phyloP scores from a whole-genome alignment of 2,888 invertebrate species.

The Cenopis cana region DNA sequence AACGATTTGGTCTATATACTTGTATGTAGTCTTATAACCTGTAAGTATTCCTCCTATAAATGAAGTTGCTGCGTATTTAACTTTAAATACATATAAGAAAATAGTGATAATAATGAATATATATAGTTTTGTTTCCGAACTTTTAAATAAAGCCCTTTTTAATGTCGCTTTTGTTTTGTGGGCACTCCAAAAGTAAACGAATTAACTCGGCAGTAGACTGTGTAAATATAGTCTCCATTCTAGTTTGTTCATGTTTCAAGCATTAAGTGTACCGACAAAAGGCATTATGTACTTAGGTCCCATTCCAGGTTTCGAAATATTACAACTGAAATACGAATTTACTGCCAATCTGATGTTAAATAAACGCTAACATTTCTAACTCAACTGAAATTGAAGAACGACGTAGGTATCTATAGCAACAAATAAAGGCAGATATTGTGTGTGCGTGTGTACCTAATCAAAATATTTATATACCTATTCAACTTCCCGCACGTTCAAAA shows the following conservation, averaged over 20 bases:
- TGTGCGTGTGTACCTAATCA: too few relatives aligned
- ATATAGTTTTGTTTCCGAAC: conserved; percentile 3
- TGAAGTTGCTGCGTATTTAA: background rate
- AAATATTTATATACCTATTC: too few relatives aligned
- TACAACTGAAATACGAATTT: background rate
- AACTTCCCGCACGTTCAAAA: too few relatives aligned
- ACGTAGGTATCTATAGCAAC: too few relatives aligned
- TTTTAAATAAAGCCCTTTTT: background rate
- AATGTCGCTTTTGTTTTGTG: conserved; percentile 16
- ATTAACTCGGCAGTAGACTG: conserved; percentile 6
- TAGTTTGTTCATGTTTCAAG: background rate
- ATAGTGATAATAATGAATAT: background rate
- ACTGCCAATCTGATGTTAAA: background rate
- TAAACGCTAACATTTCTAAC: too few relatives aligned
- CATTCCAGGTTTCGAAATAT: background rate
- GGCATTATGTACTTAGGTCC: background rate
- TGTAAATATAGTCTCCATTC: background rate
- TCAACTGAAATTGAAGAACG: background rate
- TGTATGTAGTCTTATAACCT: background rate
- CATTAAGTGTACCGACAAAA: background rate
- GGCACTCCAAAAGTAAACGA: conserved; percentile 2
- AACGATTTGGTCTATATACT: too few relatives aligned
- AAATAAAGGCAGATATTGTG: too few relatives aligned
- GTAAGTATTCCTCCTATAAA: background rate
- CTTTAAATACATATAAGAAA: background rate